Evolutionary conservation across 2,113 vertebrate species (phyloP).

Genomic region (Scomber japonicus): DNA sequence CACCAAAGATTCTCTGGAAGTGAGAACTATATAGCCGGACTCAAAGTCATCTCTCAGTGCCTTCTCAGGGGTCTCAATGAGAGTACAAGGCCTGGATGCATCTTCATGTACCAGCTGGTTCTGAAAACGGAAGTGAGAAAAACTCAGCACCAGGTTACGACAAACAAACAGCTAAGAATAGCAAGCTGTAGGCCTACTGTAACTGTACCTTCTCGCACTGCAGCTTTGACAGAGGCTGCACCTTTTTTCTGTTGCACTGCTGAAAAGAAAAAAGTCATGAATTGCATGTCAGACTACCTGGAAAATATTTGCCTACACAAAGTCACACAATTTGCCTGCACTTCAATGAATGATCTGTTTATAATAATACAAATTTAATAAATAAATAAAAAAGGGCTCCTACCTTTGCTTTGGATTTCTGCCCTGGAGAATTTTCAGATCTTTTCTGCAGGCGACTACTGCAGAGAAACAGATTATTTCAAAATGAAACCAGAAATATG

Average conservation of each 20-base stretch:
- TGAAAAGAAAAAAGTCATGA: constrained; percentile 67
- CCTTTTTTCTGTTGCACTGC: constrained; percentile 82
- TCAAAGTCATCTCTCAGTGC: neutral
- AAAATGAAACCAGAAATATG: constrained; percentile 3
- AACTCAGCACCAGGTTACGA: neutral
- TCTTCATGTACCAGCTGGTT: constrained; percentile 87
- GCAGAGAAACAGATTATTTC: constrained; percentile 21
- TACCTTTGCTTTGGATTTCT: constrained; percentile 78
- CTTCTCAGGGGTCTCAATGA: constrained; percentile 88
- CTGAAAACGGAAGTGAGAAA: constrained; percentile 70
- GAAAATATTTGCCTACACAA: no score
- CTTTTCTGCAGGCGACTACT: constrained; percentile 90
- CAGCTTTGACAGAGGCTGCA: constrained; percentile 69
- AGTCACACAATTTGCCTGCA: neutral
- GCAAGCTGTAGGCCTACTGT: no score
- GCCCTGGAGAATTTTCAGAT: constrained; percentile 65
- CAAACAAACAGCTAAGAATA: no score
- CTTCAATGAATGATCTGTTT: constrained; percentile 36
- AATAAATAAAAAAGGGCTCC: constrained; percentile 24
- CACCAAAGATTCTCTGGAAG: constrained; percentile 86
- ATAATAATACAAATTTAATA: no score
- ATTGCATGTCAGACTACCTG: neutral
- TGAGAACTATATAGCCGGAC: constrained; percentile 38
- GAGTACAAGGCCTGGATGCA: constrained; percentile 83
- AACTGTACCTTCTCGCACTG: constrained; percentile 49